Conservation (phyloP, 2,888 invertebrate species). For the Trissolcus brochymenae region DNA sequence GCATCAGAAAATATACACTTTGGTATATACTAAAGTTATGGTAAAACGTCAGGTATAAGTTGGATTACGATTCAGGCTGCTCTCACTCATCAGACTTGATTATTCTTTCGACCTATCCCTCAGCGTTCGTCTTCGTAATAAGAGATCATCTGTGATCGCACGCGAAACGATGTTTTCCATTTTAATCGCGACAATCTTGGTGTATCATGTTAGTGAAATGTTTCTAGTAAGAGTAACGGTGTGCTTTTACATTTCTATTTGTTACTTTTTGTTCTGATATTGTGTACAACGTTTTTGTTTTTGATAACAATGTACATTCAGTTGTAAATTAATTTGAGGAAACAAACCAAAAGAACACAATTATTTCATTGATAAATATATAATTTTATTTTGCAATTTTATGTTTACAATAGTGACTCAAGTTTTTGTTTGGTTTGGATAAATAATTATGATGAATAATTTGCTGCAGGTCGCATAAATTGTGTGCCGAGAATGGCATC, state of each 20-base stretch:
- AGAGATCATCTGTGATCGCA: conserved; percentile 13
- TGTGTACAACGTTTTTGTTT: not conserved
- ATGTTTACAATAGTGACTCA: too few relatives aligned
- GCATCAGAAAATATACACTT: conserved; percentile 19
- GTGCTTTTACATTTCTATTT: too few relatives aligned
- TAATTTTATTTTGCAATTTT: too few relatives aligned
- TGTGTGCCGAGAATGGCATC: not conserved
- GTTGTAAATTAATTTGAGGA: too few relatives aligned
- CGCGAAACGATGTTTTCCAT: conserved; percentile 16
- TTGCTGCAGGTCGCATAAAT: not conserved
- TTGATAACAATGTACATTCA: not conserved
- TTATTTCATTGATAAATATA: not conserved
- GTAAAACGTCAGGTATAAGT: conserved; percentile 15
- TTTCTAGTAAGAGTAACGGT: conserved; percentile 14
- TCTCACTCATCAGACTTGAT: conserved; percentile 39
- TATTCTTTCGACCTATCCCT: conserved; percentile 41
- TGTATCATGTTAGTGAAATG: conserved; percentile 14
- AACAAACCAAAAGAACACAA: too few relatives aligned
- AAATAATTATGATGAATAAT: not conserved
- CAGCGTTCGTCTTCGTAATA: conserved; percentile 30
- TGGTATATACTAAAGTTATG: too few relatives aligned
- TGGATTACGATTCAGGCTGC: conserved; percentile 24
- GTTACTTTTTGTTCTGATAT: too few relatives aligned
- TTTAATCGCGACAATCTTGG: conserved; percentile 24
- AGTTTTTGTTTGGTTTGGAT: not conserved